Evolutionary conservation across 2,888 invertebrate genomes (phyloP).

Genomic region (Copidosoma aretas): DNA sequence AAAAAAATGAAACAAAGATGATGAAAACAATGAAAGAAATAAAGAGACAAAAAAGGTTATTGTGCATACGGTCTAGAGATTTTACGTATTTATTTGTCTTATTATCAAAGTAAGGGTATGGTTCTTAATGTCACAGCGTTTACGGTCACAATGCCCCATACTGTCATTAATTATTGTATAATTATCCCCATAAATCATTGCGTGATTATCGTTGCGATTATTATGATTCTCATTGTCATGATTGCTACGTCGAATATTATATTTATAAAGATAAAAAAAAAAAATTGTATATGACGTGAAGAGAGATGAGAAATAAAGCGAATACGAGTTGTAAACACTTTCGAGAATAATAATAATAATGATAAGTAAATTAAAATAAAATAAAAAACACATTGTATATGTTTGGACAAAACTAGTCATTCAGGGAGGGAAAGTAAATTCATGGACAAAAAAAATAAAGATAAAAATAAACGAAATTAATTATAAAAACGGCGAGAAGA

Average conservation of each 20-base stretch:
- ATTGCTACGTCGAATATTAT: constrained; percentile 50
- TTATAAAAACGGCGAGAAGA: constrained; percentile 39
- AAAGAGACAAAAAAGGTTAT: constrained; percentile 56
- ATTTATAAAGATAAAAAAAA: constrained; percentile 47
- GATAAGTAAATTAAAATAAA: constrained; percentile 3
- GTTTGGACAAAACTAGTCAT: constrained; percentile 46
- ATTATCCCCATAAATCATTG: constrained; percentile 39
- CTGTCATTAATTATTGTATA: constrained; percentile 57
- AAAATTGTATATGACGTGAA: constrained; percentile 59
- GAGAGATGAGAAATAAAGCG: constrained; percentile 48
- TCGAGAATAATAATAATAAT: constrained; percentile 48
- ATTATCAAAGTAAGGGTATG: constrained; percentile 46
- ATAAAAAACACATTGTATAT: constrained; percentile 44
- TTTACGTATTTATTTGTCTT: constrained; percentile 46
- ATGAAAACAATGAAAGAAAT: constrained; percentile 46
- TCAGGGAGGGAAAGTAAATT: constrained; percentile 49
- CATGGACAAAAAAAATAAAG: constrained; percentile 32
- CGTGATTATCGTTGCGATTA: constrained; percentile 59
- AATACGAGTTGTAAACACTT: constrained; percentile 61
- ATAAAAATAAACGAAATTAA: constrained; percentile 42
- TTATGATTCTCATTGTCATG: constrained; percentile 58
- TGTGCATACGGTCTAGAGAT: constrained; percentile 59
- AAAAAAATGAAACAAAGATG: constrained; percentile 44
- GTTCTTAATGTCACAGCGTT: constrained; percentile 53
- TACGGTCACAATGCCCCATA: constrained; percentile 48